These are phyloP conservation scores for Pagetopsis macropterus DNA, from an alignment of 2,797 vertebrate genomes.

Conservation along the genomic window DNA sequence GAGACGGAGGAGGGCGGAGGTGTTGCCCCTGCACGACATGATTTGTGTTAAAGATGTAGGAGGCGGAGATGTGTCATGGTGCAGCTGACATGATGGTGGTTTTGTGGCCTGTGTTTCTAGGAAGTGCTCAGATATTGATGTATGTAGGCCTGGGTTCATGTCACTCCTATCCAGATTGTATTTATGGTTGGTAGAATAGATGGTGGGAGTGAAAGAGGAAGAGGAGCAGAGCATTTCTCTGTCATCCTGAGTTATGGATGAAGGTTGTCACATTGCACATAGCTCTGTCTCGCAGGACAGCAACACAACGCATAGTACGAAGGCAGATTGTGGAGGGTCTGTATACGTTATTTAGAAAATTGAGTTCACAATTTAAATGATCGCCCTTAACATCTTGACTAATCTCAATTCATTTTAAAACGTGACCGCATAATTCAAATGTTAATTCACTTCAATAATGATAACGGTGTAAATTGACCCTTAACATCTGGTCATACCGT, in stretches of 20 bases:
- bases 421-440: too few species aligned
- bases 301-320: background rate
- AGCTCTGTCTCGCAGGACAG: background rate
- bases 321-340: background rate
- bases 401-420: too few species aligned
- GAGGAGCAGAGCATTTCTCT: background rate
- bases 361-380: too few species aligned
- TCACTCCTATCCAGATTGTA: slow-evolving; percentile 28
- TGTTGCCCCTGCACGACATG: background rate
- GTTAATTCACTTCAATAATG: background rate
- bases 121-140: slow-evolving; percentile 31
- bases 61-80: slow-evolving; percentile 4
- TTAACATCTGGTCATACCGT: too few species aligned
- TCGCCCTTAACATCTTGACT: too few species aligned
- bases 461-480: background rate
- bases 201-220: background rate
- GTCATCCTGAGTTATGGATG: slow-evolving; percentile 40
- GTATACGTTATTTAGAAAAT: too few species aligned
- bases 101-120: slow-evolving; percentile 8
- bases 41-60: background rate
- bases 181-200: slow-evolving; percentile 33
- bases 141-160: slow-evolving; percentile 19
- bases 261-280: slow-evolving; percentile 24
- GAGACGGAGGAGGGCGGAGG: slow-evolving; percentile 5
- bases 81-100: slow-evolving; percentile 15